Evolutionary conservation across 2,113 vertebrate genomes (phyloP).

Genomic region (Alectura lathami): DNA sequence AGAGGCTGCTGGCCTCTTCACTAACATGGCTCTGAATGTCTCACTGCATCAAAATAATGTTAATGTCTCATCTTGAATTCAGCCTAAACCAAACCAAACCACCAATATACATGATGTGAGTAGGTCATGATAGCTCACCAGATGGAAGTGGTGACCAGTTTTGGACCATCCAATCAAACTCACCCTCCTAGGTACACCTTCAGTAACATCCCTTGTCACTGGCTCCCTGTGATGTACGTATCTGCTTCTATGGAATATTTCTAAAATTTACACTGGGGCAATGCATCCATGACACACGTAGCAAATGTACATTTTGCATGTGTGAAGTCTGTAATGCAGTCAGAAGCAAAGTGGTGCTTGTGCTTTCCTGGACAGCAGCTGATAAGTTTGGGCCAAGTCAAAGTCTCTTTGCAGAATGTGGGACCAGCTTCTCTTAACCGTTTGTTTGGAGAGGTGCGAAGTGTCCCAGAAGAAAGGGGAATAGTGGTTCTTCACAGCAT

Average conservation of each 20-base stretch:
- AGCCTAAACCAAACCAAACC: background rate
- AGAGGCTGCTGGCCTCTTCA: background rate
- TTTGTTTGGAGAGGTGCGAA: background rate
- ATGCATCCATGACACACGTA: background rate
- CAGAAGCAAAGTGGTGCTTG: background rate
- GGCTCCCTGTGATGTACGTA: accelerated
- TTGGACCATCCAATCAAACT: background rate
- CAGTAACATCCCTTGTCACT: background rate
- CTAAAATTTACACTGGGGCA: background rate
- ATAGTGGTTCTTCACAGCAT: background rate
- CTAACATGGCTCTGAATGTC: background rate
- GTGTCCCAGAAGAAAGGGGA: background rate
- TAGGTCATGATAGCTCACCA: background rate
- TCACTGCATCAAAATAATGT: background rate
- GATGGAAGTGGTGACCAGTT: background rate
- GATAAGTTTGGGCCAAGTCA: background rate
- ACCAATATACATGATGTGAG: background rate
- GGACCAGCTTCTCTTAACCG: background rate
- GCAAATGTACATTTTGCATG: background rate
- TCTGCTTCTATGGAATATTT: background rate
- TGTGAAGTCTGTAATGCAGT: background rate
- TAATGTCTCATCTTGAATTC: background rate
- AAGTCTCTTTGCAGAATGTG: background rate
- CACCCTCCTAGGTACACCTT: background rate
- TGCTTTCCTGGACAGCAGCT: background rate